Evolutionary conservation across 2,113 vertebrate genomes (phyloP).

Genomic region (Thryonomys swinderianus): DNA sequence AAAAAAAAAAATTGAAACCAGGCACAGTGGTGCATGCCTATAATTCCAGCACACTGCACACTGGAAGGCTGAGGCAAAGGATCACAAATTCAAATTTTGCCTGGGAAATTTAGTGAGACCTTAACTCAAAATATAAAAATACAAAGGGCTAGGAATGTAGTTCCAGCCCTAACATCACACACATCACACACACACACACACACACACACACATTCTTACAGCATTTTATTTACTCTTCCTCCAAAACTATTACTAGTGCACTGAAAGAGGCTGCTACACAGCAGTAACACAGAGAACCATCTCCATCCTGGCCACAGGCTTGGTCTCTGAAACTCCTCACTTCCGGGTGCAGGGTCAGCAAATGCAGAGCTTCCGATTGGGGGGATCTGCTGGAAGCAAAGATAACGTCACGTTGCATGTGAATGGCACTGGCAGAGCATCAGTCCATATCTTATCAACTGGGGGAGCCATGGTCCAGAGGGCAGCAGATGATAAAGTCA

Average conservation of each 20-base stretch:
- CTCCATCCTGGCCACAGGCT: fast-evolving
- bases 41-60: no score
- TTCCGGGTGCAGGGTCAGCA: background rate
- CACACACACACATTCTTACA: background rate
- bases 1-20: no score
- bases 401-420: background rate
- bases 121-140: background rate
- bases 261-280: fast-evolving
- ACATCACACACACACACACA: background rate
- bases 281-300: background rate
- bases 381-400: background rate
- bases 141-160: background rate
- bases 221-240: background rate
- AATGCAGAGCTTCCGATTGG: background rate
- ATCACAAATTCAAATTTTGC: background rate
- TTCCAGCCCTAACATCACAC: background rate
- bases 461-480: slow-evolving; percentile 40
- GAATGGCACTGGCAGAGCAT: background rate
- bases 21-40: background rate
- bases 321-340: fast-evolving
- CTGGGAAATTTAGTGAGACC: background rate
- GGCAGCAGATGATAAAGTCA: background rate
- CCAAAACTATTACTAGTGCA: background rate
- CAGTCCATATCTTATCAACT: slow-evolving; percentile 37
- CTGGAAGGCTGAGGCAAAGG: background rate